Evolutionary conservation across 1,140 invertebrate genomes (phyloP).

Genomic region (Lamellibrachia luymesi): DNA sequence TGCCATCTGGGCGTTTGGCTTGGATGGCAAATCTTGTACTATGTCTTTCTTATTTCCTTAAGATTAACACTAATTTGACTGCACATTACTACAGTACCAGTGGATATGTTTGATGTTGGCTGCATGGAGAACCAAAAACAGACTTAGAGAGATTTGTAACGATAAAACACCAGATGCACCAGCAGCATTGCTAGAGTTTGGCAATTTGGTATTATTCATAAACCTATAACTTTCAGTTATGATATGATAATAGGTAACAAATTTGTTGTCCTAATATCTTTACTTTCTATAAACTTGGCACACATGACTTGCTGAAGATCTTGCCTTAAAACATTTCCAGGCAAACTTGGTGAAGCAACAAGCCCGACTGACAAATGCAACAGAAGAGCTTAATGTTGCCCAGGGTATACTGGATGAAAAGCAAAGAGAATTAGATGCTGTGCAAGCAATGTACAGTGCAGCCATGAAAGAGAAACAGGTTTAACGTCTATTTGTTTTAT

Average conservation of each 20-base stretch:
- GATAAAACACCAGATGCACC: too few species aligned
- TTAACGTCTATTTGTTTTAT: neutral
- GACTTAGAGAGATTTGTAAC: too few species aligned
- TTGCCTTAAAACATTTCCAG: constrained; percentile 40
- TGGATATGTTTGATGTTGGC: too few species aligned
- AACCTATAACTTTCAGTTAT: too few species aligned
- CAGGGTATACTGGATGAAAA: constrained; percentile 86
- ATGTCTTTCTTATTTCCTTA: too few species aligned
- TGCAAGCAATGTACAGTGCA: constrained; percentile 88
- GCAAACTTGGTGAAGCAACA: constrained; percentile 90
- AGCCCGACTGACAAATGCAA: constrained; percentile 83
- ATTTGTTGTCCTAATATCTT: constrained; percentile 14
- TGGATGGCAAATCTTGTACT: too few species aligned
- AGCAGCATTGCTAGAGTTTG: too few species aligned
- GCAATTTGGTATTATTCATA: too few species aligned
- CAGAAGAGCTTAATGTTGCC: constrained; percentile 83
- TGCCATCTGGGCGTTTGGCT: too few species aligned
- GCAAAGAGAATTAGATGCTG: constrained; percentile 81
- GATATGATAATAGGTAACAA: neutral
- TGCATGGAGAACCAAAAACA: too few species aligned
- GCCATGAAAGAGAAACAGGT: constrained; percentile 84
- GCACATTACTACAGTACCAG: too few species aligned
- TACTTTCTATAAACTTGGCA: neutral
- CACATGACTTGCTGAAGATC: neutral
- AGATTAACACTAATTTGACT: too few species aligned